phyloP scores from a whole-genome alignment of 2,113 vertebrate species.

The Xiphophorus couchianus region DNA sequence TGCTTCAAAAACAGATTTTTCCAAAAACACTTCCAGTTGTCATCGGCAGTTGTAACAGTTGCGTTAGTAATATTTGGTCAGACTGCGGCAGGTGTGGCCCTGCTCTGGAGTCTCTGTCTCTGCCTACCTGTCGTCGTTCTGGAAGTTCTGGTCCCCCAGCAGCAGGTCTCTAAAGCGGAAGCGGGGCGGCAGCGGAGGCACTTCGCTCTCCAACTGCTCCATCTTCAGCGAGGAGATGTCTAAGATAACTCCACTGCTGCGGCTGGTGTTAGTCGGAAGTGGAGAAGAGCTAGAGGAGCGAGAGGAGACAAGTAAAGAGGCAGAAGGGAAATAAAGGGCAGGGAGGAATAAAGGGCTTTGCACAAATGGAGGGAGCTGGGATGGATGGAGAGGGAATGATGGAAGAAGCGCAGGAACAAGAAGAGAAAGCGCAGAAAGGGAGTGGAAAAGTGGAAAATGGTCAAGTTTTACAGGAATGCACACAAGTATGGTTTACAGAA shows the following conservation, averaged over 20 bases:
- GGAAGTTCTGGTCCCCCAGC: conserved; percentile 91
- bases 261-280: conserved; percentile 29
- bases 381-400: neutral
- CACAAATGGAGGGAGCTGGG: neutral
- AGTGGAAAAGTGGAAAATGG: conserved; percentile 3
- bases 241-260: conserved; percentile 69
- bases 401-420: conserved; percentile 1
- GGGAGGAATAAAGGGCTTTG: neutral
- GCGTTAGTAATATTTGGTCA: neutral
- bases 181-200: conserved; percentile 89
- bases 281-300: conserved; percentile 46
- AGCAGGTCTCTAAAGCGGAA: conserved; percentile 92
- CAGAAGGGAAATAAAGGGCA: neutral
- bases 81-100: neutral
- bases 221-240: conserved; percentile 79
- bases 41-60: neutral
- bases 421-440: conserved; percentile 9
- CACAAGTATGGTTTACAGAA: neutral
- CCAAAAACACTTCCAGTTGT: neutral
- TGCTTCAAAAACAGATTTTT: neutral
- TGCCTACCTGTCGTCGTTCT: conserved; percentile 89
- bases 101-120: neutral
- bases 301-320: conserved; percentile 27
- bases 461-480: neutral
- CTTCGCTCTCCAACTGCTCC: conserved; percentile 88